Evolutionary conservation across 2,888 invertebrate genomes (phyloP), one percentile per base, ranked within the genome.

Genomic region (Tromatobia lineatoria): DNA sequence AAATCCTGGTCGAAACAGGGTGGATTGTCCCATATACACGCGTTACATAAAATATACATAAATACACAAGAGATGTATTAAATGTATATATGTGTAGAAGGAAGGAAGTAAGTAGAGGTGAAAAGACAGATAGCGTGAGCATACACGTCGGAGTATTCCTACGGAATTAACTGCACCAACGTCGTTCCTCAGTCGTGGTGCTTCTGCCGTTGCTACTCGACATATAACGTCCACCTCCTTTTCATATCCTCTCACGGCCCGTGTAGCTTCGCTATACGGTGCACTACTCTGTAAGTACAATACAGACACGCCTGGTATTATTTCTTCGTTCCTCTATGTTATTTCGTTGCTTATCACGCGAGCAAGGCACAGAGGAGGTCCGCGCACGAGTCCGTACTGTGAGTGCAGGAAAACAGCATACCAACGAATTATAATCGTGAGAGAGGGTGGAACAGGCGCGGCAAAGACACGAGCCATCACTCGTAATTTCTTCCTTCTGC

Each of bases 291-390:
- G 15, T 15, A 42, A 59, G 59, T n/a, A 71, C 67, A 82, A 81
- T 71, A 66, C 81, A 76, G 71, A 57, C 77, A 73, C 73, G 59
- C 64, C 71, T 64, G 77, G 59, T 82, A 82, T 77, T 73, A 82
- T 82, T 77, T 77, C 77, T 77, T 77, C 42, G 66, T 42, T 67
- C 34, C 66, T 80, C 83, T 76, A 80, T 83, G 80, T 84, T 84
- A 86, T 86, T 86, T 86, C 79, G 81, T 64, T 78, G 82, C 80
- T 87, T 85, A 87, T 87, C 87, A 82, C 84, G 84, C 83, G 78
- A 83, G 59, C 42, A 50, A 76, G 66, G 29, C n/a, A n/a, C n/a
- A n/a, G n/a, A n/a, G n/a, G n/a, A 76, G 45, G 59, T n/a, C 38
- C 69, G 57, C 69, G 34, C 59, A 80, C 67, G 74, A 70, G 69